phyloP scores from a whole-genome alignment of 2,888 invertebrate genomes.

The Poecilobothrus nobilitatus region DNA sequence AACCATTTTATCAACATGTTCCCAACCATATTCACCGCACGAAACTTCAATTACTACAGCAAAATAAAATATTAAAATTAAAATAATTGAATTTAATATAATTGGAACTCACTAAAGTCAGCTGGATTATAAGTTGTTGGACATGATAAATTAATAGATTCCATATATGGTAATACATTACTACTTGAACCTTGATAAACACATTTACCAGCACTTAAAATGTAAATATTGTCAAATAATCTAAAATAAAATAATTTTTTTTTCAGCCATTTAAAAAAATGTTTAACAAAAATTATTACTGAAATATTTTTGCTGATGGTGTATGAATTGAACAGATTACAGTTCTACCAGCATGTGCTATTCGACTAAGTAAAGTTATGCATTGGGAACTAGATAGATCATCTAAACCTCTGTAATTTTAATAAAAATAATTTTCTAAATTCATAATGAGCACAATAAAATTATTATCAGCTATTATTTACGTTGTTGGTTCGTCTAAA shows the following conservation, averaged over 20 bases:
- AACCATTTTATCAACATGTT: slow-evolving; percentile 60
- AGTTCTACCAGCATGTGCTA: slow-evolving; percentile 80
- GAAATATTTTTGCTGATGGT: slow-evolving; percentile 87
- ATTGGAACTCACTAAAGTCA: slow-evolving; percentile 72
- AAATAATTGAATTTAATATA: neutral
- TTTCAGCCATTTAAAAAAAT: no score
- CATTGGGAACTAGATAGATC: slow-evolving; percentile 86
- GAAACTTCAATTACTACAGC: slow-evolving; percentile 69
- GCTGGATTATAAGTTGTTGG: slow-evolving; percentile 93
- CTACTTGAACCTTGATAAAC: slow-evolving; percentile 75
- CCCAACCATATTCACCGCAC: slow-evolving; percentile 65
- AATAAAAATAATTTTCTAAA: slow-evolving; percentile 9
- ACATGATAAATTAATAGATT: slow-evolving; percentile 68
- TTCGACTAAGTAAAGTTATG: slow-evolving; percentile 69
- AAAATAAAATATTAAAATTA: neutral
- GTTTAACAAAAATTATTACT: slow-evolving; percentile 31
- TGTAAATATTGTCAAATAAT: slow-evolving; percentile 84
- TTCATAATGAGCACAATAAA: neutral
- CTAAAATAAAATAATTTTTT: neutral
- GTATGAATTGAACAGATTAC: slow-evolving; percentile 93
- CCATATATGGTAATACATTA: slow-evolving; percentile 74
- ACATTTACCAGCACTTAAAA: slow-evolving; percentile 81
- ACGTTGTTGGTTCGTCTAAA: slow-evolving; percentile 96
- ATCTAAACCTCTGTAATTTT: slow-evolving; percentile 69
- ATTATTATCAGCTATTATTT: slow-evolving; percentile 31